phyloP scores from a whole-genome alignment of 2,888 invertebrate genomes.

The Erebia palarica region DNA sequence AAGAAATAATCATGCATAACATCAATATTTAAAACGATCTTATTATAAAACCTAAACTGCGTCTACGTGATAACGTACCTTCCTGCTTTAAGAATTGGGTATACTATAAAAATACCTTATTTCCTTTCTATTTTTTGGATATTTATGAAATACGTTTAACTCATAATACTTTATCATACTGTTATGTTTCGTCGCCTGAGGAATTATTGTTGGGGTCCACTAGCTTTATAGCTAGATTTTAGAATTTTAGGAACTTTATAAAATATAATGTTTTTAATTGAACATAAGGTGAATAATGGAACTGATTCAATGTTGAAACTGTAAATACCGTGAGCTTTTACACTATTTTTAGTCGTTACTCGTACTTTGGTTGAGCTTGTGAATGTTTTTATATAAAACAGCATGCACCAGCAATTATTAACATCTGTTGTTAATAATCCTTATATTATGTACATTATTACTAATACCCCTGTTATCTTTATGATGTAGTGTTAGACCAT shows the following conservation, averaged over 20 bases:
- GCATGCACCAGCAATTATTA: slow-evolving; percentile 28
- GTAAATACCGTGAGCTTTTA: neutral
- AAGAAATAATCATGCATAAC: no score
- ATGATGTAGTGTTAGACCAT: slow-evolving; percentile 64
- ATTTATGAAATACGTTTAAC: no score
- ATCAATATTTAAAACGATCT: no score
- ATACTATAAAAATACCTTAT: no score
- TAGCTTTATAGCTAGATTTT: no score
- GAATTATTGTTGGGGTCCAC: no score
- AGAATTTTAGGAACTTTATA: neutral
- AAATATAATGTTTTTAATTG: neutral
- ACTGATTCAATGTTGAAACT: neutral
- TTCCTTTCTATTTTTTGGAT: no score
- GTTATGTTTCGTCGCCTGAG: no score
- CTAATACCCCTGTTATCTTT: slow-evolving; percentile 56
- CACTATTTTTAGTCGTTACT: neutral
- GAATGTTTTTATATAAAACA: slow-evolving; percentile 12
- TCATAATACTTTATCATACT: no score
- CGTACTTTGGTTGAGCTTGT: slow-evolving; percentile 1
- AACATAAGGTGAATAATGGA: neutral
- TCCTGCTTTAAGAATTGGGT: no score
- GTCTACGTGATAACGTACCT: no score
- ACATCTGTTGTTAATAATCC: slow-evolving; percentile 18
- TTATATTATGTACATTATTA: slow-evolving; percentile 28
- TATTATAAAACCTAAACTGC: no score